Evolutionary conservation across 2,113 vertebrate species (phyloP), one percentile per base, ranked within the genome.

Genomic region (Danio rerio): DNA sequence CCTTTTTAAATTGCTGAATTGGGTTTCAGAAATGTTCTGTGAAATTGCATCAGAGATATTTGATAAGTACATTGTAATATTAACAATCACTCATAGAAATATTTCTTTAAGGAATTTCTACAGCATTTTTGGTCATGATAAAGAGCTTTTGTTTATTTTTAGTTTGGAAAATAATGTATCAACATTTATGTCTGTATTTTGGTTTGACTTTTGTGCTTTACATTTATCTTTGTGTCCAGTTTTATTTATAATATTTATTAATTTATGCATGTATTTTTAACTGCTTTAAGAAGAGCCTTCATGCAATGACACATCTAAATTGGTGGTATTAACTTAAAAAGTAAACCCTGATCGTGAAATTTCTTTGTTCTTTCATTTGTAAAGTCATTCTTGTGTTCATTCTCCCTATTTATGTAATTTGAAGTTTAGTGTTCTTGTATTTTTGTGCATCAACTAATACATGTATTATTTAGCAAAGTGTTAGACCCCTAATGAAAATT

Each of bases 1-100:
- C 69, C 66, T 77, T 80, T 68, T 68, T 59, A 50, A n/a, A 47
- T 47, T 59, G 11, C 62, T 55, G 15, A 73, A 7, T 84, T n/a
- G 63, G 9, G 18, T 58, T 42, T 18, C 0, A 78, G 66, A 53
- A 42, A 6, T 7, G 40, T 55, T 55, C 12, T 9, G 3, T 43
- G n/a, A 47, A 18, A 68, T 9, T 40, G 11, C 9, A 58, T 31
- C 31, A n/a, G 16, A 61, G 1, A 61, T 20, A 10, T 61, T 5
- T 1, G 18, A 10, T 16, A 68, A 11, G 43, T 68, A 31, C n/a
- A n/a, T n/a, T n/a, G n/a, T n/a, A n/a, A 70, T 7, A 6, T 31
- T 10, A 71, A 52, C 4, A 20, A 15, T 15, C 13, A 71, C 68
- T 75, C 16, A 21, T 42, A 9, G 73, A 58, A 45, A 43, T 59